Evolutionary conservation across 37 sponge, comb jelly and placozoan species (phyloP).

Genomic region (Bolinopsis microptera): DNA sequence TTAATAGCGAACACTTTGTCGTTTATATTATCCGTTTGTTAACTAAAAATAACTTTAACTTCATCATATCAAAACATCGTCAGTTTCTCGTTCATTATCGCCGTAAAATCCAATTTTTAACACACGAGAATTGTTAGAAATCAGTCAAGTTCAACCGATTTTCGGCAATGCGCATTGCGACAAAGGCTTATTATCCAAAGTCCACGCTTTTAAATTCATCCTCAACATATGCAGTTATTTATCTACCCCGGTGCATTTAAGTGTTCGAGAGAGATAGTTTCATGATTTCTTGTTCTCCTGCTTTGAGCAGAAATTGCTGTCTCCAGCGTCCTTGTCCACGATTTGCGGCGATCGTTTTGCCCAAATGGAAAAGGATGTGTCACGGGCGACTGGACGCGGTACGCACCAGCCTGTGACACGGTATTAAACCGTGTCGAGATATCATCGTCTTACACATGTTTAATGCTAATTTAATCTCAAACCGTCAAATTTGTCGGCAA

Average conservation of each 20-base stretch:
- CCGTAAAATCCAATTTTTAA: not conserved
- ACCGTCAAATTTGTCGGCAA: constrained; percentile 40
- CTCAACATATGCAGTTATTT: not conserved
- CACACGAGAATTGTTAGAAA: not conserved
- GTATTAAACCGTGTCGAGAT: not conserved
- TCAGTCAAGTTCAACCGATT: not conserved
- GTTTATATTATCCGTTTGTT: too few species aligned
- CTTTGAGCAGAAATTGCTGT: not conserved
- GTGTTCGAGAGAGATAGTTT: not conserved
- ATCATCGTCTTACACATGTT: not conserved
- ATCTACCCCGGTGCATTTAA: not conserved
- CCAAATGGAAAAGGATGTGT: not conserved
- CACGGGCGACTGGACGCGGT: not conserved
- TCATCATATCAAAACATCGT: too few species aligned
- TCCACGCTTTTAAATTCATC: not conserved
- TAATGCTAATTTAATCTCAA: constrained; percentile 37
- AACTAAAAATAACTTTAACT: too few species aligned
- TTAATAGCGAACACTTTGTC: too few species aligned
- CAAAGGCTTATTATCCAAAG: not conserved
- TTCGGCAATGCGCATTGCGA: not conserved
- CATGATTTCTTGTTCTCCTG: not conserved
- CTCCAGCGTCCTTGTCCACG: not conserved
- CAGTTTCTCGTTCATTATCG: too few species aligned
- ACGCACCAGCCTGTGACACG: not conserved
- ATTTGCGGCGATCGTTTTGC: not conserved